phyloP scores from a whole-genome alignment of 2,888 invertebrate genomes.

The Sarcophaga variegata region DNA sequence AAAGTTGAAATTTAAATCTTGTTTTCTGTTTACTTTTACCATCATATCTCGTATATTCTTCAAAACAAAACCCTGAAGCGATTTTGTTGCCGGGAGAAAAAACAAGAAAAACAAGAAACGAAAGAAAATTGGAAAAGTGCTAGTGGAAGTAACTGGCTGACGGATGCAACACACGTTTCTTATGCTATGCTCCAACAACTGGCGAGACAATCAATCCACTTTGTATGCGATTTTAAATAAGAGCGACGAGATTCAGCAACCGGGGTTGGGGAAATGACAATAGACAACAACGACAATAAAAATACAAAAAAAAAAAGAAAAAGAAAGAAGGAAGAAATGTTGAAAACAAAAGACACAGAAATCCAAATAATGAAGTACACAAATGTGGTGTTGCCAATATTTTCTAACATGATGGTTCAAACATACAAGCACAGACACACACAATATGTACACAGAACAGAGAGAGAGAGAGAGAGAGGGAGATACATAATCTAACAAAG shows the following conservation, averaged over 20 bases:
- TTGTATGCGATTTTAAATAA: constrained; percentile 8
- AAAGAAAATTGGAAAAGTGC: no score
- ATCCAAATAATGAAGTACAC: constrained; percentile 63
- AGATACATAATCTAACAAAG: neutral
- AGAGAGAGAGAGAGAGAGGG: neutral
- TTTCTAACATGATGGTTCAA: constrained; percentile 49
- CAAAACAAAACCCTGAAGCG: neutral
- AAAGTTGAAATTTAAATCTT: no score
- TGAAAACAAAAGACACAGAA: constrained; percentile 58
- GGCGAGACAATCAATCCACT: constrained; percentile 19
- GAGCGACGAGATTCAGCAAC: neutral
- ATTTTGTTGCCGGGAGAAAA: neutral
- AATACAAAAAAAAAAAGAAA: neutral
- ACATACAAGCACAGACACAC: neutral
- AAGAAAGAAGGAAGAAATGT: neutral
- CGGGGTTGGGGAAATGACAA: constrained; percentile 2
- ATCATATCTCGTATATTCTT: neutral
- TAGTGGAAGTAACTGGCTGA: constrained; percentile 3
- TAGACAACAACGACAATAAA: constrained; percentile 50
- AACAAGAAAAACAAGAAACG: neutral
- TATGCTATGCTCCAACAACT: neutral
- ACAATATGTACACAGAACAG: neutral
- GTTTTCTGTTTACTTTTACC: neutral
- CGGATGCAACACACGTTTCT: constrained; percentile 19
- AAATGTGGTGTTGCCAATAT: constrained; percentile 64